Conservation (phyloP, 2,797 vertebrate species). For the Fringilla coelebs region DNA sequence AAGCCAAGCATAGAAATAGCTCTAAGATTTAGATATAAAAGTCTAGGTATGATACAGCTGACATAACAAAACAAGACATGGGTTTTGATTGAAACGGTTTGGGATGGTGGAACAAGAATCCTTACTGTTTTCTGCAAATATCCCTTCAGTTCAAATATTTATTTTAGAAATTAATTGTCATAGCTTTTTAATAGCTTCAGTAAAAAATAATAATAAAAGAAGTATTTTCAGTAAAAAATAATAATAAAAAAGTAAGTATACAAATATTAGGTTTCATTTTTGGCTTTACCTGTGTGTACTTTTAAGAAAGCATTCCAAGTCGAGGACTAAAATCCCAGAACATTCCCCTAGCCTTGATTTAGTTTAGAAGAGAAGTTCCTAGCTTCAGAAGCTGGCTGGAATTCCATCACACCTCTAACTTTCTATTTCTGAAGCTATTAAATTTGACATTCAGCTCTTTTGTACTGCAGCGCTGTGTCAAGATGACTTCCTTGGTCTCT, state of each 20-base stretch:
- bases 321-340: background rate
- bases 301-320: background rate
- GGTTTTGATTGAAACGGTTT: background rate
- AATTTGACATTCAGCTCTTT: background rate
- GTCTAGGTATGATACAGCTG: background rate
- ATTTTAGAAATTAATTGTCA: background rate
- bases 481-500: background rate
- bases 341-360: background rate
- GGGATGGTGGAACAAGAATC: background rate
- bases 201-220: background rate
- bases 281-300: background rate
- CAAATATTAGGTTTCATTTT: background rate
- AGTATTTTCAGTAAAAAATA: background rate
- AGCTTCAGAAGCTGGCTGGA: background rate
- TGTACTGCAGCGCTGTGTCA: background rate
- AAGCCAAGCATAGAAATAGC: background rate
- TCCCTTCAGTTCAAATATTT: background rate
- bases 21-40: background rate
- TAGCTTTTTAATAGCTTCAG: background rate
- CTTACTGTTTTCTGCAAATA: background rate
- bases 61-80: background rate
- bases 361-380: background rate
- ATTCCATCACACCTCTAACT: background rate
- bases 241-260: background rate
- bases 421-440: background rate